These are phyloP conservation scores for Leptoteleia sp. DNA, from an alignment of 1,140 invertebrate species.

Conservation along the genomic window DNA sequence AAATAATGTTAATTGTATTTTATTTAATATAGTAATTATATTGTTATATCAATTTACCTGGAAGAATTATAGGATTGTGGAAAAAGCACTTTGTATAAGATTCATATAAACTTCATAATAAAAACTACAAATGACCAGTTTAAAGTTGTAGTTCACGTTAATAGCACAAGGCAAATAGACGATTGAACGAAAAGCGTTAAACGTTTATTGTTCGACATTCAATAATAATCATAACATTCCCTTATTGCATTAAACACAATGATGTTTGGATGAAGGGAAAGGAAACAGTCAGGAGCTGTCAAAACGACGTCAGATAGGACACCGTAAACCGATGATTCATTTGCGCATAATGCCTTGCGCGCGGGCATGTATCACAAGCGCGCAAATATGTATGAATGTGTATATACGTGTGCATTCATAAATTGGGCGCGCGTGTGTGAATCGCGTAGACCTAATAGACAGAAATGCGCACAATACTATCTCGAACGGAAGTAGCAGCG, in stretches of 20 bases:
- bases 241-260: conserved; percentile 71
- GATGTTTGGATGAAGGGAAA: conserved; percentile 70
- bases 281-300: conserved; percentile 69
- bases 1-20: too few relatives aligned
- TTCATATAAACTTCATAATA: too few relatives aligned
- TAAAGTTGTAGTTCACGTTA: conserved; percentile 7
- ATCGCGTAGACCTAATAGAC: conserved; percentile 62
- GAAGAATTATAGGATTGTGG: too few relatives aligned
- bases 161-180: conserved; percentile 34
- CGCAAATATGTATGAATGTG: conserved; percentile 7
- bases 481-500: conserved; percentile 76
- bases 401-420: conserved; percentile 4
- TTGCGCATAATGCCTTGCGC: conserved; percentile 53
- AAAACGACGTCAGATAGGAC: conserved; percentile 74
- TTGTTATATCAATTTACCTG: too few relatives aligned
- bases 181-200: conserved; percentile 53
- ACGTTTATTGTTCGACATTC: conserved; percentile 57
- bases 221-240: conserved; percentile 60
- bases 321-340: conserved; percentile 62
- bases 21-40: too few relatives aligned
- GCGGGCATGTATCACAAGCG: conserved; percentile 26
- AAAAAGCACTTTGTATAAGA: too few relatives aligned
- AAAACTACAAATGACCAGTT: background rate
- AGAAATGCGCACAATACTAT: conserved; percentile 73
- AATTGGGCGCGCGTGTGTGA: conserved; percentile 46